Evolutionary conservation across 2,888 invertebrate species (phyloP).

Genomic region (Dolomedes plantarius): DNA sequence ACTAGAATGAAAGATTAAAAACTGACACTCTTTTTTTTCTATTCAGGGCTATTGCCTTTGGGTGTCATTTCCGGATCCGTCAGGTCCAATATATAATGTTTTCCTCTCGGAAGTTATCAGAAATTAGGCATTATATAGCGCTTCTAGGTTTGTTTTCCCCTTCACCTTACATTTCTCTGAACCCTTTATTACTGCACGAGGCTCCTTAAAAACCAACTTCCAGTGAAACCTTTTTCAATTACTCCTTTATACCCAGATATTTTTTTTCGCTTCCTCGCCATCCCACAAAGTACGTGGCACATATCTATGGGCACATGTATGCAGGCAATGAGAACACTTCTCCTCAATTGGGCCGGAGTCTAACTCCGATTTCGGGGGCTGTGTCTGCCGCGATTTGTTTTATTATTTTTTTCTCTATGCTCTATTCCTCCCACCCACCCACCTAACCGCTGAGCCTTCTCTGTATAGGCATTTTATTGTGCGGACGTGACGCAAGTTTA

Average conservation of each 20-base stretch:
- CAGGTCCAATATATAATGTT: too few species aligned
- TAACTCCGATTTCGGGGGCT: background rate
- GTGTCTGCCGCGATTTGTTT: background rate
- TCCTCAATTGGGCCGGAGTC: background rate
- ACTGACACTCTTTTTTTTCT: too few species aligned
- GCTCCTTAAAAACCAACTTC: background rate
- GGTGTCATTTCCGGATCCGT: too few species aligned
- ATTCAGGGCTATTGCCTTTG: too few species aligned
- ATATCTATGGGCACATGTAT: background rate
- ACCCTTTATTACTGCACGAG: background rate
- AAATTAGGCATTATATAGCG: too few species aligned
- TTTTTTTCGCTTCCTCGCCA: background rate
- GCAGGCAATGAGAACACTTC: background rate
- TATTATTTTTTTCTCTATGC: background rate
- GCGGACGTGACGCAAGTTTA: background rate
- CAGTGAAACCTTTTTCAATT: background rate
- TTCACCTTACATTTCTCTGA: background rate
- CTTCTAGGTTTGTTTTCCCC: too few species aligned
- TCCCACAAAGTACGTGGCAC: background rate
- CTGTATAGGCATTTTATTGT: slow-evolving; percentile 1
- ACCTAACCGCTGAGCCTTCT: background rate
- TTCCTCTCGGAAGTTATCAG: too few species aligned
- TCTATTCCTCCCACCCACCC: background rate
- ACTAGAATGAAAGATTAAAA: too few species aligned
- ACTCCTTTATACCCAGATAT: background rate